phyloP scores from a whole-genome alignment of 1,140 invertebrate genomes.

The Littorina saxatilis region DNA sequence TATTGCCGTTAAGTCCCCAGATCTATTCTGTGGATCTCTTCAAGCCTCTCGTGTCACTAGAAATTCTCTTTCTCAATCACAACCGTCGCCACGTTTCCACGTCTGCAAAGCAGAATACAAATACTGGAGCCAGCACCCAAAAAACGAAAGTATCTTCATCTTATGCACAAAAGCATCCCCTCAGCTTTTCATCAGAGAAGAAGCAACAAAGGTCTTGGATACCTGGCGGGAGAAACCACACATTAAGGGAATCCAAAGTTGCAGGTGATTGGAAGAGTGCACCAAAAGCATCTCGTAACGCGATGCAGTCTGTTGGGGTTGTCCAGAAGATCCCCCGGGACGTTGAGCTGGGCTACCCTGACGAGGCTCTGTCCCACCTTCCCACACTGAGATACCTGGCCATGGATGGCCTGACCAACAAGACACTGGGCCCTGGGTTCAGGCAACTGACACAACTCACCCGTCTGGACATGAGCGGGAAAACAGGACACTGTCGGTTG shows the following conservation, averaged over 20 bases:
- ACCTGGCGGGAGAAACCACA: too few species aligned
- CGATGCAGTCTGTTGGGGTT: too few species aligned
- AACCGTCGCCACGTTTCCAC: not conserved
- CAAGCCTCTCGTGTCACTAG: not conserved
- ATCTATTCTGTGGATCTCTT: not conserved
- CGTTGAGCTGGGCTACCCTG: slow-evolving; percentile 21
- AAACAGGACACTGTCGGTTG: not conserved
- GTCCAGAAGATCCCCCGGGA: too few species aligned
- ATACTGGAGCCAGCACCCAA: too few species aligned
- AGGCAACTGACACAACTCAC: slow-evolving; percentile 2
- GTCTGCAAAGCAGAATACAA: too few species aligned
- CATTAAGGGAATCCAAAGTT: too few species aligned
- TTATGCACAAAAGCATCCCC: too few species aligned
- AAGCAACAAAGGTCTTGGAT: too few species aligned
- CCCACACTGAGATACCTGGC: not conserved
- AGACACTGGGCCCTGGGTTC: slow-evolving; percentile 16
- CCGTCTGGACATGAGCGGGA: not conserved
- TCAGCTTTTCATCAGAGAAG: too few species aligned
- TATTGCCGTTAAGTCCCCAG: not conserved
- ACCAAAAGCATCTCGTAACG: too few species aligned
- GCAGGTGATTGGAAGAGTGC: too few species aligned
- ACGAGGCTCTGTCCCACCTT: slow-evolving; percentile 7
- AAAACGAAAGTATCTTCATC: too few species aligned
- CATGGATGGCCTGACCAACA: slow-evolving; percentile 20
- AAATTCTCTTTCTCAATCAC: not conserved